Evolutionary conservation across 2,113 vertebrate genomes (phyloP).

Genomic region (Eidolon helvum): DNA sequence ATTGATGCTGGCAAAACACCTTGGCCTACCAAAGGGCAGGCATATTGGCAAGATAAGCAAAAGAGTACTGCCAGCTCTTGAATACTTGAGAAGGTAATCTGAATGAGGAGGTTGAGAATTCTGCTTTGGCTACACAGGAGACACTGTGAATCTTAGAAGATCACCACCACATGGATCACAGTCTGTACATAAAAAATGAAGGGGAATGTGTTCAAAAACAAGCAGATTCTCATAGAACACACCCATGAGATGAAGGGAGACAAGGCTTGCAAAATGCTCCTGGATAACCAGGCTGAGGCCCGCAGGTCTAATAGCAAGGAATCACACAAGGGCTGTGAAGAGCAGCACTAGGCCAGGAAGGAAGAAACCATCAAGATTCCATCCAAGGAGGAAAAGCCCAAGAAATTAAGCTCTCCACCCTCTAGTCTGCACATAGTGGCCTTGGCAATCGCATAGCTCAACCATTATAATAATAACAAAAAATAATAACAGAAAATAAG

Average conservation of each 20-base stretch:
- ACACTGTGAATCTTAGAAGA: slow-evolving; percentile 97
- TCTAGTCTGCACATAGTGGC: neutral
- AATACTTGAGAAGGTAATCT: slow-evolving; percentile 94
- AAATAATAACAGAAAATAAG: no score
- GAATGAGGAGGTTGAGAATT: slow-evolving; percentile 96
- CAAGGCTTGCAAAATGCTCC: slow-evolving; percentile 94
- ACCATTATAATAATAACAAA: no score
- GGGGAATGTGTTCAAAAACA: slow-evolving; percentile 97
- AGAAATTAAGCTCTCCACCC: slow-evolving; percentile 84
- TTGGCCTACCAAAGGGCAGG: neutral
- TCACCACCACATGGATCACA: slow-evolving; percentile 97
- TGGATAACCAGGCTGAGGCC: slow-evolving; percentile 94
- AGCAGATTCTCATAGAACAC: slow-evolving; percentile 96
- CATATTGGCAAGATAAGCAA: slow-evolving; percentile 88
- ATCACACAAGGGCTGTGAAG: slow-evolving; percentile 93
- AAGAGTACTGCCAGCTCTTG: slow-evolving; percentile 96
- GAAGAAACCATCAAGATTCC: slow-evolving; percentile 95
- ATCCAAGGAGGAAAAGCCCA: slow-evolving; percentile 94
- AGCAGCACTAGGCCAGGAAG: slow-evolving; percentile 94
- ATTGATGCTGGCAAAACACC: neutral
- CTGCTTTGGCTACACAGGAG: slow-evolving; percentile 92
- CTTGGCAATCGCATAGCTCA: neutral
- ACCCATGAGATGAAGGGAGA: slow-evolving; percentile 92
- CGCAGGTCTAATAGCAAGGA: slow-evolving; percentile 96
- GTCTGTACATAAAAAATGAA: slow-evolving; percentile 96